Evolutionary conservation across 2,888 invertebrate species (phyloP).

Genomic region (Pyrgus malvae): DNA sequence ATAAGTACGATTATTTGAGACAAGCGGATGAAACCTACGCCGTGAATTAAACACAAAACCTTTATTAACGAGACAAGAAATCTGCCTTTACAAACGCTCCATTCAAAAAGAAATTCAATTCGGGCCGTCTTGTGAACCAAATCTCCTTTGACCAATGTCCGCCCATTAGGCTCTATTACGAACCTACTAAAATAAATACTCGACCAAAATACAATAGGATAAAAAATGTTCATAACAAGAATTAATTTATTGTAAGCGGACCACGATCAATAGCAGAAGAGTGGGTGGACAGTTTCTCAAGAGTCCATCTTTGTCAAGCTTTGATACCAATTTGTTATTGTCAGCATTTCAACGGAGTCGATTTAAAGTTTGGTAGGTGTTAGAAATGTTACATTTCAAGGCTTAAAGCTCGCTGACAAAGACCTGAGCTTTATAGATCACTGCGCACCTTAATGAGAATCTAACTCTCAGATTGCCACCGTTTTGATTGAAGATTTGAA

Average conservation of each 20-base stretch:
- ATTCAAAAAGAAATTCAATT: constrained; percentile 38
- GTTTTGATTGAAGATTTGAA: constrained; percentile 13
- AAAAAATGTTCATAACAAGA: constrained; percentile 79
- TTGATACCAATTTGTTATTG: constrained; percentile 80
- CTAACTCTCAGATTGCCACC: constrained; percentile 2
- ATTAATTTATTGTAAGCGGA: constrained; percentile 76
- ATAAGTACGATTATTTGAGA: neutral
- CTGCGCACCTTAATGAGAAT: constrained; percentile 24
- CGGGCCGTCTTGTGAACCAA: constrained; percentile 37
- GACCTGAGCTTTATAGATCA: constrained; percentile 24
- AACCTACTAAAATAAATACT: constrained; percentile 69
- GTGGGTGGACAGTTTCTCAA: constrained; percentile 81
- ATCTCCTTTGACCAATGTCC: constrained; percentile 74
- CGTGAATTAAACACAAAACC: constrained; percentile 17
- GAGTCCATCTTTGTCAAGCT: constrained; percentile 81
- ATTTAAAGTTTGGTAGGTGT: constrained; percentile 77
- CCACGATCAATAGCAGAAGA: constrained; percentile 74
- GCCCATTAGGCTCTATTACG: constrained; percentile 65
- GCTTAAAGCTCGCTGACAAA: constrained; percentile 27
- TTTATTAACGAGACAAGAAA: constrained; percentile 24
- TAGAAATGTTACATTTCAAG: constrained; percentile 38
- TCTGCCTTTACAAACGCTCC: constrained; percentile 26
- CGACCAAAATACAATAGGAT: constrained; percentile 65
- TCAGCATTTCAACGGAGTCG: constrained; percentile 73
- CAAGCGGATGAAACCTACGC: constrained; percentile 15